Evolutionary conservation across 2,113 vertebrate species (phyloP).

Genomic region (Stigmatopora nigra): DNA sequence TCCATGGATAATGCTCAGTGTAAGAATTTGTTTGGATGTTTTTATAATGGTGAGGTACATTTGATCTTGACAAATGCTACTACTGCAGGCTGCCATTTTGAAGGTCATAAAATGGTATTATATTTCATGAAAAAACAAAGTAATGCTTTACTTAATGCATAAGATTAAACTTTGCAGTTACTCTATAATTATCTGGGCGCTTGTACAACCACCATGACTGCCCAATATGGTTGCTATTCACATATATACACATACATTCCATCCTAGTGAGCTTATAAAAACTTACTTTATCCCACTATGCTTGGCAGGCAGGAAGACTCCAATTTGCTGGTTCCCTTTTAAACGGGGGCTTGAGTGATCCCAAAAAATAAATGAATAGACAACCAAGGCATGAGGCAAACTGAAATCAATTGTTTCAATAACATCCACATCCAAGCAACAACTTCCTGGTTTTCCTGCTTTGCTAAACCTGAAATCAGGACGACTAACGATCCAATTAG

Average conservation of each 20-base stretch:
- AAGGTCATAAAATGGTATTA: not conserved
- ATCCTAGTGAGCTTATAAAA: not conserved
- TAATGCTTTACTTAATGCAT: slow-evolving; percentile 19
- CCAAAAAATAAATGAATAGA: too few species aligned
- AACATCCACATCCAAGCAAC: too few species aligned
- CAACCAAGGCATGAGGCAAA: too few species aligned
- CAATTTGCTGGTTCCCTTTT: too few species aligned
- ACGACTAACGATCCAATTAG: too few species aligned
- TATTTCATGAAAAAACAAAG: slow-evolving; percentile 21
- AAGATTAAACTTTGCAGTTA: not conserved
- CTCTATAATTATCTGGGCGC: slow-evolving; percentile 7
- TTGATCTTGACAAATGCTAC: not conserved
- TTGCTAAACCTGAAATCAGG: too few species aligned
- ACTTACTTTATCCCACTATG: too few species aligned
- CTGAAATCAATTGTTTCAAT: too few species aligned
- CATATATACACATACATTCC: not conserved
- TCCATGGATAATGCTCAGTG: not conserved
- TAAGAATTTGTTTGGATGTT: not conserved
- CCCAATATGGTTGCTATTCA: not conserved
- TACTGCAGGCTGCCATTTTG: not conserved
- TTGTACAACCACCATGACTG: not conserved
- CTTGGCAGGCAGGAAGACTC: too few species aligned
- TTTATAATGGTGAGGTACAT: not conserved
- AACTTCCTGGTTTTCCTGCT: too few species aligned
- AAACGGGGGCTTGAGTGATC: too few species aligned